Base-by-base conservation (phyloP, 2,888 invertebrate genomes). In the Lypha dubia region DNA sequence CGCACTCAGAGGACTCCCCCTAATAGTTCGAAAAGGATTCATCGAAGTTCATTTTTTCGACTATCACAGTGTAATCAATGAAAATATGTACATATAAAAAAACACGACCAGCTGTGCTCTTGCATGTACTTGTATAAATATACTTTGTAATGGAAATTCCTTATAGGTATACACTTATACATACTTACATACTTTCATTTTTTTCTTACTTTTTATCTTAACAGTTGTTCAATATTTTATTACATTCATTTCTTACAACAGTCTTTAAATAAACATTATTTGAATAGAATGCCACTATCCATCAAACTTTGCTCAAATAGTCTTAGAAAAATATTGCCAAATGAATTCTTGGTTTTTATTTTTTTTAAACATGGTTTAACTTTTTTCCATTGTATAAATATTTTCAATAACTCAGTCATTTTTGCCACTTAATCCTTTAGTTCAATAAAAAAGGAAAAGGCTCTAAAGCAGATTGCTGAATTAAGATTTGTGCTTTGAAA, bases 241-340 rank as follows among this genome's bases (percentile, higher is more conserved):
- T 63, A 53, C 9, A 53, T 17, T 38, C 38, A 32, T 62, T 53
- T 15, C 28, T 32, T 22, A 17, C 70, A 35, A 44, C 53, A 63
- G 63, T 46, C 41, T 20, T 62, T 71, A 63, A 71, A 24, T 71
- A 62, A 79, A 73, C 49, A 58, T 28, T 49, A 20, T 6, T 49
- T 28, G 6, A 71, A 73, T 58, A 24, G 46, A 38, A 38, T 58
- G 38, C 3, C 20, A 49, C 56, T 63, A 58, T 65, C 44, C 35
- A 11, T 56, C 32, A 71, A 76, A 58, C 17, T n/a, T 22, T n/a
- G 24, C 58, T 51, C 17, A 49, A 62, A 70, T 38, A 58, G 32
- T 51, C 44, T 74, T 68, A 38, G 35, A 11, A 71, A 75, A 82
- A 76, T 70, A 82, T 81, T 70, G 62, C 56, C 71, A 79, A 73